Base-by-base conservation (phyloP, 2,888 invertebrate genomes). In the Rotaria magnacalcarata region DNA sequence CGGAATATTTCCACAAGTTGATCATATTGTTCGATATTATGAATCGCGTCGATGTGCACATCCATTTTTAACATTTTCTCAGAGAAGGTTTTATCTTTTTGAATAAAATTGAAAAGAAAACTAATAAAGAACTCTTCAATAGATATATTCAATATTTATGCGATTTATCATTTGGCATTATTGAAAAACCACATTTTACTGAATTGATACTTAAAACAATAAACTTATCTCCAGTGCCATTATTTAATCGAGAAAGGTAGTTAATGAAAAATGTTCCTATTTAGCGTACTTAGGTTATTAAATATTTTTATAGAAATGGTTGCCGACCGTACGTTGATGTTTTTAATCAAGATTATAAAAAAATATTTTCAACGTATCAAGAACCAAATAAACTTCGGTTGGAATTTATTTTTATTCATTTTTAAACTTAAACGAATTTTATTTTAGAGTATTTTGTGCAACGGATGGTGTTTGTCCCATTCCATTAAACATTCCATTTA, bases 281-380 rank as follows among this genome's bases (percentile, higher is more conserved):
- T 2, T 34, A 34, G 34, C 2, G 2, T 34, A 34, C 34, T 34
- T 34, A 52, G 14, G 14, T 52, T 52, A 52, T 3, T 34, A 34
- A 34, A 34, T 34, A 34, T 34, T 34, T 34, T 34, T 34, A 2
- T 34, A 34, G 34, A 2, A 34, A 34, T 34, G 34, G 34, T 34
- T 86, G 86, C 41, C 85, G 85, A 11, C 86, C 86, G 56, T 86
- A 41, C 47, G 58, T 86, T 50, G 86, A 86, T 58, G 34, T 86
- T 6, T 86, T 60, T 52, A 43, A 84, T 43, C 54, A 58, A n/a
- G 86, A 86, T 24, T 41, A 84, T 56, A 86, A 86, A 80, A 86
- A 80, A 19, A 80, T 80, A 5, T 80, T 80, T 80, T 80, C 80
- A n/a, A 80, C 80, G n/a, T 80, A 80, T 80, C 47, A 80, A 80